Evolutionary conservation across 2,888 invertebrate species (phyloP), one percentile per base, ranked within the genome.

Genomic region (Agonopterix subpropinquella): DNA sequence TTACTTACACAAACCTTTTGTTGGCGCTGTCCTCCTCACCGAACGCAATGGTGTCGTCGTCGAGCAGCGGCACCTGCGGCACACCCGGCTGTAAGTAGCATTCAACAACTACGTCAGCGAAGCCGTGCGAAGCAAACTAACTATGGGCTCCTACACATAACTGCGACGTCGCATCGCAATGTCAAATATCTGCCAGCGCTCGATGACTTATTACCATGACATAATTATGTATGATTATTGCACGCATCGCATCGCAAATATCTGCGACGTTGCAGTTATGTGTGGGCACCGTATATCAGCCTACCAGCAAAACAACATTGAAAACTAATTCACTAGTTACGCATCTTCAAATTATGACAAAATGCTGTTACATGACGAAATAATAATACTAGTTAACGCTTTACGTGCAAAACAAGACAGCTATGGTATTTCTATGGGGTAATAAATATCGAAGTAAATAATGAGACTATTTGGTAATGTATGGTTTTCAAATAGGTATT

Each of bases 21-120:
- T 65, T 74, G 15, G 81, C 83, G 48, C 91, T 91, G 65, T 95
- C 95, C 77, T 96, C 96, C 57, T 96, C 96, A 0, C 96, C 96
- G 66, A 96, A 96, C 43, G 94, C 95, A 59, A 96, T 90, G 35
- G 95, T 95, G 80, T 96, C 96, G 70, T 96, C 95, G 64, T 95
- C 95, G 69, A 96, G 90, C 65, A 96, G 87, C 72, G 97, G 94
- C 89, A 95, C 93, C 96, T 96, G 87, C 49, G 89, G 90, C 84
- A 88, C 83, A 84, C 78, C 80, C 53, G 86, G 84, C 86, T 88
- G 88, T 88, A 86, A 88, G 71, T 82, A 68, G 67, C 62, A 74
- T 53, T 67, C 61, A 59, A 77, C 61, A 8, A 67, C 88, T 85
- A 84, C 73, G 58, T 83, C 69, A 86, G 75, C 62, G 64, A 85